Base-by-base conservation (phyloP, 2,888 invertebrate species). In the Balanococcus diminutus region DNA sequence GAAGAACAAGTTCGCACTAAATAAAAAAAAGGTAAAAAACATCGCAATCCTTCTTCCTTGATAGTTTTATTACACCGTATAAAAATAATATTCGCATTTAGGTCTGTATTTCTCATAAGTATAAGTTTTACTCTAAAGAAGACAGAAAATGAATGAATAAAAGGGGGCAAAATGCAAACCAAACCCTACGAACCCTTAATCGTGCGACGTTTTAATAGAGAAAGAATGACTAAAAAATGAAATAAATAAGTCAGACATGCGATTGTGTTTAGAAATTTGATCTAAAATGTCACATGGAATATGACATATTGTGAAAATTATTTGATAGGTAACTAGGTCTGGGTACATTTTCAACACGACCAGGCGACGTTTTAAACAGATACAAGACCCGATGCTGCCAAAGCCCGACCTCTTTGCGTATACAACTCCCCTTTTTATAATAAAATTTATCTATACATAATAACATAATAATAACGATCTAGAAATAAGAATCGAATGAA, bases 401-500 rank as follows among this genome's bases (percentile, higher is more conserved):
- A n/a, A n/a, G n/a, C 46, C 46, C 46, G n/a, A n/a, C 46, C 16
- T 36, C 36, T n/a, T 11, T n/a, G 14, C 56, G 46, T 46, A 46
- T n/a, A n/a, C 28, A 72, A 16, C 2, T 72, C 72, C 72, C 72
- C 32, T 32, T 72, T 72, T 72, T 72, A 72, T 32, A 31, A 32
- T 72, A 72, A 72, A 72, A 72, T 72, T 72, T 32, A 72, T 72
- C 72, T 72, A 42, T 56, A 36, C n/a, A 83, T 61, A 83, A 83
- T 83, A 83, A 61, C 83, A 83, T 83, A 83, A 61, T 83, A 83
- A 61, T 83, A 83, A 83, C 83, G 83, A 83, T 61, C 56, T 83
- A 83, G 36, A 83, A 61, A 83, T 36, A 56, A 83, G 83, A 83
- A 83, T 83, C 83, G 36, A 83, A 83, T 83, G 83, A 83, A 83